Evolutionary conservation across 53 echinoderm and acorn worm genomes (phyloP).

Genomic region (Hippasteria phrygiana): DNA sequence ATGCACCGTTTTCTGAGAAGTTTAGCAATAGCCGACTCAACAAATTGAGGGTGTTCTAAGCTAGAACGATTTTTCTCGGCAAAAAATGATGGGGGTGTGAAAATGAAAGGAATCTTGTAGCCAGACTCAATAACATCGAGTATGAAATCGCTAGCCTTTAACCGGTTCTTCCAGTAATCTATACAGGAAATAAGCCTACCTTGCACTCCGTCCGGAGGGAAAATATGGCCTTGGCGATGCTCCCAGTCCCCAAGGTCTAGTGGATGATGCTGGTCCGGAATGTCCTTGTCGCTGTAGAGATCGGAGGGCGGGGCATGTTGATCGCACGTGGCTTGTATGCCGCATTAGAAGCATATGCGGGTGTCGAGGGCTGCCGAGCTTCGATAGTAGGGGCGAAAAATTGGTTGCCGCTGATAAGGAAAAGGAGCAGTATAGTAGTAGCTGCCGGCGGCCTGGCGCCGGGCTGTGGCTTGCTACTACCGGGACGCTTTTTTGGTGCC

Average conservation of each 20-base stretch:
- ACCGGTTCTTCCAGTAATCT: conserved; percentile 11
- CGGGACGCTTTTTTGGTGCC: too few species aligned
- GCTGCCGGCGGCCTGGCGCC: too few species aligned
- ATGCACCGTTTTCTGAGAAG: conserved; percentile 39
- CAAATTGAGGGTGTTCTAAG: conserved; percentile 57
- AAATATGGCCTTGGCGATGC: background rate
- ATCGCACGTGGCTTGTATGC: conserved; percentile 25
- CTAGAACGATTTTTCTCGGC: conserved; percentile 54
- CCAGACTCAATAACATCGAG: conserved; percentile 24
- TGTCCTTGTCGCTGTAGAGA: background rate
- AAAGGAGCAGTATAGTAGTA: too few species aligned
- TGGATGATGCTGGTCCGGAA: background rate
- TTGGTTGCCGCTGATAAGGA: too few species aligned
- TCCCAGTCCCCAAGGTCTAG: background rate
- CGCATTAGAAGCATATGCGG: conserved; percentile 31
- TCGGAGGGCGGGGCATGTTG: conserved; percentile 32
- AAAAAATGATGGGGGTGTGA: conserved; percentile 31
- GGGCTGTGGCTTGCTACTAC: too few species aligned
- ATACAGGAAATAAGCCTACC: conserved; percentile 23
- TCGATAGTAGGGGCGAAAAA: background rate
- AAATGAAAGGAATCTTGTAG: conserved; percentile 49
- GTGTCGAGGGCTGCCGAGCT: background rate
- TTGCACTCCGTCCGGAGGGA: conserved; percentile 1
- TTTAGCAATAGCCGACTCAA: conserved; percentile 53
- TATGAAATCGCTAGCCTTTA: conserved; percentile 46